Conservation (phyloP, 2,888 invertebrate species). For the Himalopsyche kuldschensis region DNA sequence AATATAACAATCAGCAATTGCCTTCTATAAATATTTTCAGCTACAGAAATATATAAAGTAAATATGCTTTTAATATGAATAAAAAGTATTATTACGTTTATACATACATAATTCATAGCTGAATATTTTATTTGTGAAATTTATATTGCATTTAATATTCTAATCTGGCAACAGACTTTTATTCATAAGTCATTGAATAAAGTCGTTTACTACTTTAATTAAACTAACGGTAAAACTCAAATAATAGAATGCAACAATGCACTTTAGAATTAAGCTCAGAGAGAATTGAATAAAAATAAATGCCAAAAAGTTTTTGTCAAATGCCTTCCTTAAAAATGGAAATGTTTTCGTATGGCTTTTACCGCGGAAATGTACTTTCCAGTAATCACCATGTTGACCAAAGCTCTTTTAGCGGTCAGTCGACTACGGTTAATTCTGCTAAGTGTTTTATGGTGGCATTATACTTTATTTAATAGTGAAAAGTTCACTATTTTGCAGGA, state of each 20-base stretch:
- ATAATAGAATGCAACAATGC: not conserved
- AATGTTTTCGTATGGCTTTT: not conserved
- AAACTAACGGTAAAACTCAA: not conserved
- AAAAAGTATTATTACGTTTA: too few species aligned
- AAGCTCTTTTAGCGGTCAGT: not conserved
- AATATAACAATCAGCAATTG: too few species aligned
- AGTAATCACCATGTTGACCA: not conserved
- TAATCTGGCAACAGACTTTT: not conserved
- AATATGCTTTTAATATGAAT: too few species aligned
- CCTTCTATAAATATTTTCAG: too few species aligned
- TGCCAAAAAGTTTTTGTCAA: not conserved
- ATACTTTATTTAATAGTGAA: not conserved
- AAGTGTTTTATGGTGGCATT: constrained; percentile 9
- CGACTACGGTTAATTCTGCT: constrained; percentile 10
- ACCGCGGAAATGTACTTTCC: not conserved
- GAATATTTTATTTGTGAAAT: too few species aligned
- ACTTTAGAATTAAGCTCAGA: not conserved
- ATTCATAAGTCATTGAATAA: not conserved
- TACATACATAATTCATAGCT: too few species aligned
- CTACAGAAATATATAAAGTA: too few species aligned
- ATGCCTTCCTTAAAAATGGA: not conserved
- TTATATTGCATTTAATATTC: not conserved
- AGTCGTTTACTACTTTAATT: too few species aligned
- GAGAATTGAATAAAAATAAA: not conserved
- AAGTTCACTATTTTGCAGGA: not conserved